Base-by-base conservation (phyloP, 2,797 vertebrate species). In the Gymnoscopelus microlampas region DNA sequence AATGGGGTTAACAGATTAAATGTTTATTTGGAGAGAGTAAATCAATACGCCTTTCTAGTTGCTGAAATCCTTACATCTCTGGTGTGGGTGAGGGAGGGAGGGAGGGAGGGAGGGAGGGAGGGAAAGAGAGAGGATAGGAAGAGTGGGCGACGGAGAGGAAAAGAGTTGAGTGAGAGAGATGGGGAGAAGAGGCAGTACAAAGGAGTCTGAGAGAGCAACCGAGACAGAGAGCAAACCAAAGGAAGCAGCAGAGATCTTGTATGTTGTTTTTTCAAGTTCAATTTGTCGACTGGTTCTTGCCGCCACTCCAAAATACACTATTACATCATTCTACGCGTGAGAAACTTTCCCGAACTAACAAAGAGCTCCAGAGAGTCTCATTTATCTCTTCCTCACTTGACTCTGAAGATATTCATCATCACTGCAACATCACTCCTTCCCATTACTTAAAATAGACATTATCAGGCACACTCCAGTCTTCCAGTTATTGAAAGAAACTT, bases 211-310 rank as follows among this genome's bases (percentile, higher is more conserved):
- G 23, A 49, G 88, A 80, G 87, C 85, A 79, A 78, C 81, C 26
- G 76, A 93, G 90, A 91, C 90, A 70, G 73, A 89, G 84, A 63
- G 82, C 90, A 91, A 93, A 92, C 82, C 88, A 89, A 80, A 83
- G 76, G 85, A 92, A 85, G 85, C 78, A 79, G 87, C 83, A 86
- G 91, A 92, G 89, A 89, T 81, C 54, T 8, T 75, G 60, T 68
- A 86, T 91, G 83, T 89, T 90, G 81, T 91, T 93, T 92, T 91
- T 92, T 92, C 88, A 89, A 89, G 80, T 85, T 91, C 85, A 89
- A 77, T 86, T 87, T 77, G 86, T 81, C 65, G 78, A 84, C 83
- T 73, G 76, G 80, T 84, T 91, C 75, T 81, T 87, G 87, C 84
- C 77, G 57, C 48, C 26, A 64, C 64, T 93, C 92, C 91, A 94